Evolutionary conservation across 2,888 invertebrate genomes (phyloP), one percentile per base, ranked within the genome.

Genomic region (Emmelina monodactyla): DNA sequence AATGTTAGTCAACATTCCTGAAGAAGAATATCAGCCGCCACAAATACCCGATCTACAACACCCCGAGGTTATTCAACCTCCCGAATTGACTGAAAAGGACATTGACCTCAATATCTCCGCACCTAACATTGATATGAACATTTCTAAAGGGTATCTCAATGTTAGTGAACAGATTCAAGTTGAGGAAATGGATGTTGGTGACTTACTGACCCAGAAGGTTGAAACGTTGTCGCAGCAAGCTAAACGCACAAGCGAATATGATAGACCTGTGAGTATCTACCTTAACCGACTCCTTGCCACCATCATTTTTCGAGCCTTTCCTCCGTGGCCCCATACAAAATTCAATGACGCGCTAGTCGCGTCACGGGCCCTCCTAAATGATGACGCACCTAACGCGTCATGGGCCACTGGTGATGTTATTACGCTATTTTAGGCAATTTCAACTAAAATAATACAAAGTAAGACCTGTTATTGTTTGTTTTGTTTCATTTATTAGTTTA

Each of bases 131-230:
- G 25, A 25, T 9, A 3, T 13, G 16, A 42, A 53, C 6, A 33
- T 44, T 2, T 40, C 49, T 0, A 45, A 40, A 16, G 50, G 46
- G 7, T 28, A 35, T 5, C 10, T 38, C 3, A 41, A 43, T 9
- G 38, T 47, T n/a, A n/a, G n/a, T n/a, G n/a, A 1, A 32, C 42
- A 2, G 46, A 37, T 30, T 0, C 47, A 45, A 3, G 33, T 45
- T 1, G 46, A 43, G 11, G 40, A 39, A 1, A 39, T 50, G 14
- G 68, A 69, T 25, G 51, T 67, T 34, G 38, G 58, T 0, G 59
- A 68, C 1, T 36, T 69, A 33, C 56, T 55, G 1, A 72, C 73
- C 7, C 76, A 75, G 39, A 62, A 60, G 19, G 33, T 73, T 12
- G 45, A 51, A 14, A 52, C 53, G 0, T 15, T 54, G 1, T 55